Percentiles rank a stretch among this genome's conserved stretches.
Conservation (phyloP, 2,797 vertebrate genomes). For the Phrynocephalus vlangalii region DNA sequence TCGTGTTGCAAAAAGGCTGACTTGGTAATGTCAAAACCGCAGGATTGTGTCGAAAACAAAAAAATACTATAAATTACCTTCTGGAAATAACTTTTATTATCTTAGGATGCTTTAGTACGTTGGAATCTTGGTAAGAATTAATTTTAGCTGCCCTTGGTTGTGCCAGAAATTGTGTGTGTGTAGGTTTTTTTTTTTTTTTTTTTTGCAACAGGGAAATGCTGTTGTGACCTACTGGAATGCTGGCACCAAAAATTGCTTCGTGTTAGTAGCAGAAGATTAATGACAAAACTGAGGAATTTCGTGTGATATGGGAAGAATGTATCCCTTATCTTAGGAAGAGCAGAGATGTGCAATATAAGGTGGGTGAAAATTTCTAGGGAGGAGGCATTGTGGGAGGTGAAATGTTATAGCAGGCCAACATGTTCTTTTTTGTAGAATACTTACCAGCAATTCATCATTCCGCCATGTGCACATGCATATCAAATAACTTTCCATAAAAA, state of each 20-base stretch:
- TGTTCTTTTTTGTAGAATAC: constrained; percentile 36
- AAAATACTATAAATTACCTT: neutral
- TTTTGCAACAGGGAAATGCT: constrained; percentile 19
- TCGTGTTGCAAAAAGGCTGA: neutral
- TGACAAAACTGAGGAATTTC: constrained; percentile 36
- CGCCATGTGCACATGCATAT: neutral
- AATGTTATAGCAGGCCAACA: constrained; percentile 8
- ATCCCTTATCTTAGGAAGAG: constrained; percentile 35
- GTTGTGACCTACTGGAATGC: neutral
- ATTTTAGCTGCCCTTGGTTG: neutral
- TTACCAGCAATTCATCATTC: constrained; percentile 35
- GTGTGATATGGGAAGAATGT: constrained; percentile 31
- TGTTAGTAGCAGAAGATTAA: constrained; percentile 38
- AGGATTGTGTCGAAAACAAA: neutral
- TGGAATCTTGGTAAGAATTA: neutral
- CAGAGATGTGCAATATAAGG: constrained; percentile 12
- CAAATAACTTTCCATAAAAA: constrained; percentile 4
- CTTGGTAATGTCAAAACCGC: neutral
- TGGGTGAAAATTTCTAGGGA: constrained; percentile 30
- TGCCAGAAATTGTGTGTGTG: neutral
- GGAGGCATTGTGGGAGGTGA: constrained; percentile 32
- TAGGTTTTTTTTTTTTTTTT: neutral
- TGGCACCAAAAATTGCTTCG: constrained; percentile 13
- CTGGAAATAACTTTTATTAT: neutral
- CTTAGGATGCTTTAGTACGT: fast-evolving